Evolutionary conservation across 2,888 invertebrate species (phyloP).

Genomic region (Ochropleura plecta): DNA sequence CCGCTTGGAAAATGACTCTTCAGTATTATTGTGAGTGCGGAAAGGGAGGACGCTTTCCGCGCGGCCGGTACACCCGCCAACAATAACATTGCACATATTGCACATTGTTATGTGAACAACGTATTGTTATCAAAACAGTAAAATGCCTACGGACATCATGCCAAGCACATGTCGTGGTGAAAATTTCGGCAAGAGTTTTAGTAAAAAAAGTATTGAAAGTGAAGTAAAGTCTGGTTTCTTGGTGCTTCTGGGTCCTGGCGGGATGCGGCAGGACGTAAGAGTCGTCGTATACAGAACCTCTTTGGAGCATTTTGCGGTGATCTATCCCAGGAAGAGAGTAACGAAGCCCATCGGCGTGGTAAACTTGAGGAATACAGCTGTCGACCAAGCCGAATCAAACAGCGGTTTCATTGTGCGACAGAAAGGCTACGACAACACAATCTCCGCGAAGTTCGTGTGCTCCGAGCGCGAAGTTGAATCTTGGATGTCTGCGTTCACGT

Average conservation of each 20-base stretch:
- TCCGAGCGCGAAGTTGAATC: conserved; percentile 90
- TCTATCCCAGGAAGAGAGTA: conserved; percentile 92
- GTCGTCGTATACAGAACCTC: conserved; percentile 92
- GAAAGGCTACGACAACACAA: conserved; percentile 92
- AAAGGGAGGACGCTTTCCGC: conserved; percentile 63
- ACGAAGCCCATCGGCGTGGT: conserved; percentile 91
- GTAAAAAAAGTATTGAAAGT: conserved; percentile 84
- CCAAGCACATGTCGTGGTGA: conserved; percentile 76
- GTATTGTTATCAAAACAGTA: conserved; percentile 73
- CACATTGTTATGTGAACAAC: conserved; percentile 72
- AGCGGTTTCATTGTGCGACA: conserved; percentile 91
- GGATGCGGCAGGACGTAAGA: conserved; percentile 91
- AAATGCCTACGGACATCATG: conserved; percentile 85
- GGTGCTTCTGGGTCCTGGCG: conserved; percentile 90
- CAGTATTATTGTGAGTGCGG: conserved; percentile 74
- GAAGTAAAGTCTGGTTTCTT: conserved; percentile 92
- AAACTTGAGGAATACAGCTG: conserved; percentile 91
- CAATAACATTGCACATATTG: conserved; percentile 71
- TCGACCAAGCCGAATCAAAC: conserved; percentile 86
- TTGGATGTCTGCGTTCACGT: conserved; percentile 91
- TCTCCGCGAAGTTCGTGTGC: conserved; percentile 91
- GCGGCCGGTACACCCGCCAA: conserved; percentile 57
- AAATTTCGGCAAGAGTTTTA: conserved; percentile 81
- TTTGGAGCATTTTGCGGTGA: conserved; percentile 92
- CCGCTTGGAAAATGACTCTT: conserved; percentile 73